phyloP scores from a whole-genome alignment of 2,797 vertebrate species.

The Etheostoma perlongum region DNA sequence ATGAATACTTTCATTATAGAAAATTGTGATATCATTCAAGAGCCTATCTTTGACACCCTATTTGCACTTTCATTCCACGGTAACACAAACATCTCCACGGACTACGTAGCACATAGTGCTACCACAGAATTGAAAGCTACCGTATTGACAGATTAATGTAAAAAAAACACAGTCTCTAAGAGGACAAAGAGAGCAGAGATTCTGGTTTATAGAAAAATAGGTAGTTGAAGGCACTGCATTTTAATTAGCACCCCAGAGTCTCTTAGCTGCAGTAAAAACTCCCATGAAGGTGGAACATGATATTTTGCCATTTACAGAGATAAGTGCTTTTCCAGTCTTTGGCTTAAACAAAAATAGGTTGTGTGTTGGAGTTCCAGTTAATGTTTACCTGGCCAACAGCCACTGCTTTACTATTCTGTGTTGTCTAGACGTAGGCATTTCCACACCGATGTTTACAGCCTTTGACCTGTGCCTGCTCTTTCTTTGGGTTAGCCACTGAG shows the following conservation, averaged over 20 bases:
- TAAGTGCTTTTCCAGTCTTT: conserved; percentile 90
- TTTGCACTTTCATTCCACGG: conserved; percentile 26
- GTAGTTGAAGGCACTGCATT: conserved; percentile 70
- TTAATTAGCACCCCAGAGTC: conserved; percentile 91
- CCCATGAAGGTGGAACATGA: conserved; percentile 76
- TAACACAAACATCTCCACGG: conserved; percentile 45
- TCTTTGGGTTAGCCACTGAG: conserved; percentile 27
- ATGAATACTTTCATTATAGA: conserved; percentile 51
- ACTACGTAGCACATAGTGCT: conserved; percentile 32
- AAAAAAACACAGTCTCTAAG: conserved; percentile 65
- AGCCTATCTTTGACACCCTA: conserved; percentile 42
- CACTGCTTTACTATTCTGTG: conserved; percentile 69
- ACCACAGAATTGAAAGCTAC: conserved; percentile 41
- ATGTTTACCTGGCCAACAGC: conserved; percentile 81
- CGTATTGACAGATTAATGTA: conserved; percentile 68
- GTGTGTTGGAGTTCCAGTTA: conserved; percentile 72
- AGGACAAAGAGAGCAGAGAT: conserved; percentile 54
- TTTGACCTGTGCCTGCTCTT: conserved; percentile 44
- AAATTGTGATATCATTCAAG: conserved; percentile 38
- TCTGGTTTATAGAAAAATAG: conserved; percentile 39
- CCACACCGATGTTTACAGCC: conserved; percentile 56
- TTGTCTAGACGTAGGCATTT: conserved; percentile 76
- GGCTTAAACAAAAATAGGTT: conserved; percentile 78
- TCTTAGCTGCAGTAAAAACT: conserved; percentile 82
- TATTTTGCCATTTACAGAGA: conserved; percentile 81